Base-by-base conservation (phyloP, 2,888 invertebrate species). In the Zygaena filipendulae region DNA sequence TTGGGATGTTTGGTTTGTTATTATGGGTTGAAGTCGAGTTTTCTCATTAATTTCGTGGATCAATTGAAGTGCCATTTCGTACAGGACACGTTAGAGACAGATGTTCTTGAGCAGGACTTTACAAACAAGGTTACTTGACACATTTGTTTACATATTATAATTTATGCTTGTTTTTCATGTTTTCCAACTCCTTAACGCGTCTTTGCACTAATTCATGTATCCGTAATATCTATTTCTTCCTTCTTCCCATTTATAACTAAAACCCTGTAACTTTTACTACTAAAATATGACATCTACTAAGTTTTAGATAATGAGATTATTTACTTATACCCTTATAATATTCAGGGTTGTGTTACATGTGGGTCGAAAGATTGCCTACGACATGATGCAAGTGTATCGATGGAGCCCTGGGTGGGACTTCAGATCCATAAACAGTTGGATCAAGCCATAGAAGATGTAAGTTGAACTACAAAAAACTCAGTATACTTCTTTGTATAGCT, bases 371-470 rank as follows among this genome's bases (percentile, higher is more conserved):
- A 79, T 21, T 87, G 87, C 50, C 64, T 64, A 27, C 68, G 86
- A 24, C 86, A 87, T 59, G 81, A 82, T 41, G 55, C 72, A 1
- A 59, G 59, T 20, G 49, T 63, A 29, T 51, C 66, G 14, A 48
- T 69, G 13, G 81, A 86, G 45, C 89, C 90, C 27, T 90, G 89
- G 89, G 83, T 81, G 27, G 83, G 84, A 34, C 60, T 90, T 2
- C 72, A 80, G 36, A 77, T 92, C 48, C 86, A 87, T 32, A 82
- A 84, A 52, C 87, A 88, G 49, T 75, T 92, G 32, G 91, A 92
- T 61, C 71, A 81, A 47, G 87, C 91, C 16, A 74, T 92, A 43
- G 88, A 91, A 74, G 85, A 88, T 62, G 90, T 92, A 64, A 80
- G 74, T 68, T 16, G n/a, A n/a, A n/a, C n/a, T n/a, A n/a, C n/a